Evolutionary conservation across 1,140 invertebrate genomes (phyloP).

Genomic region (Cepaea nemoralis): DNA sequence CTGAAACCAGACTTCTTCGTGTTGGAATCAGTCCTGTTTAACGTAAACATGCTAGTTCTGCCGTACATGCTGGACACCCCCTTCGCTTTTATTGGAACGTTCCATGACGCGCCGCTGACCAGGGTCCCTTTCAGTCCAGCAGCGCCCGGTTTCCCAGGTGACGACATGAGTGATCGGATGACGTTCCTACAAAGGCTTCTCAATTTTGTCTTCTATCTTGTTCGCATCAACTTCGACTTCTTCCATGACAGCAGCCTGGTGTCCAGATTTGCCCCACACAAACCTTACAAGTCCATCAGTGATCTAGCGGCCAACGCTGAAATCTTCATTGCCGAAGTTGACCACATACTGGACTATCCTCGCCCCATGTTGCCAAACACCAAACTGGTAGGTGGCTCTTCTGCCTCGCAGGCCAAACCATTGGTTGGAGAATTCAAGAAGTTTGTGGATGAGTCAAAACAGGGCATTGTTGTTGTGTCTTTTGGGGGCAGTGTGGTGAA

Average conservation of each 20-base stretch:
- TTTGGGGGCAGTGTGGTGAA: conserved; percentile 45
- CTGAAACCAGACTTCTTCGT: conserved; percentile 37
- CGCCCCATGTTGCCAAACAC: conserved; percentile 49
- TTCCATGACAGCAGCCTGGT: background rate
- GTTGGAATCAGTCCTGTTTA: conserved; percentile 27
- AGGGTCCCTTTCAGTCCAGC: conserved; percentile 34
- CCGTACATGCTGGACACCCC: conserved; percentile 43
- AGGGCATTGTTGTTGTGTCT: conserved; percentile 49
- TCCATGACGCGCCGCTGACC: background rate
- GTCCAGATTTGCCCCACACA: conserved; percentile 31
- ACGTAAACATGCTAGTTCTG: conserved; percentile 31
- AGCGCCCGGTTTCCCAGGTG: background rate
- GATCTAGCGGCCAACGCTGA: conserved; percentile 24
- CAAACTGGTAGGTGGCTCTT: conserved; percentile 49
- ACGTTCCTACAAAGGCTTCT: conserved; percentile 23
- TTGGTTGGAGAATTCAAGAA: conserved; percentile 29
- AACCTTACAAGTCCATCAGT: conserved; percentile 17
- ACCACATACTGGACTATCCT: conserved; percentile 51
- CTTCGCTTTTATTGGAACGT: conserved; percentile 33
- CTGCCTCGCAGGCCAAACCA: conserved; percentile 35
- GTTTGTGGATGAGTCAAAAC: conserved; percentile 35
- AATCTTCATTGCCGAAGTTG: conserved; percentile 49
- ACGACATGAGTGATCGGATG: conserved; percentile 28
- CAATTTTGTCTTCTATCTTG: background rate
- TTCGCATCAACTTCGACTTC: background rate